These are phyloP conservation scores for Drosophila nr. fundita DNA, from an alignment of 2,888 invertebrate species.

Conservation along the genomic window DNA sequence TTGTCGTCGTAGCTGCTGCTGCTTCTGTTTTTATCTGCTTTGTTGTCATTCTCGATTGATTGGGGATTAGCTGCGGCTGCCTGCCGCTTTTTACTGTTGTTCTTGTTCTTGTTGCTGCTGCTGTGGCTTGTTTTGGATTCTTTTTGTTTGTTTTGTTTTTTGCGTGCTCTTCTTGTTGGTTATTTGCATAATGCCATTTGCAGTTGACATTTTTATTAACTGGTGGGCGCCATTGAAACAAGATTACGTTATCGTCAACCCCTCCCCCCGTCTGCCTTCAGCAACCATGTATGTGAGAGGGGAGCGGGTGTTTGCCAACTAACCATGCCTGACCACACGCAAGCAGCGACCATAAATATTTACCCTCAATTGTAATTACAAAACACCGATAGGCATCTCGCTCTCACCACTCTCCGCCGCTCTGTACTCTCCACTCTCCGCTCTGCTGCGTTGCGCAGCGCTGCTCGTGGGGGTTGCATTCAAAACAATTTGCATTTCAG, in stretches of 20 bases:
- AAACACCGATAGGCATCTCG: conserved; percentile 80
- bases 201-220: conserved; percentile 75
- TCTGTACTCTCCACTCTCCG: conserved; percentile 5
- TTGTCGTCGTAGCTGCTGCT: conserved; percentile 42
- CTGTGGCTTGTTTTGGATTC: conserved; percentile 12
- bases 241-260: conserved; percentile 34
- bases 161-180: conserved; percentile 34
- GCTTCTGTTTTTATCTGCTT: conserved; percentile 27
- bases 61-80: conserved; percentile 59
- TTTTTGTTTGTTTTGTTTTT: conserved; percentile 21
- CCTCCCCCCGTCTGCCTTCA: conserved; percentile 2
- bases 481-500: conserved; percentile 74
- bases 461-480: conserved; percentile 60
- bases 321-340: conserved; percentile 74
- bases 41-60: conserved; percentile 72
- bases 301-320: conserved; percentile 28
- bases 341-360: conserved; percentile 73
- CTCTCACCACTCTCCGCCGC: conserved; percentile 45
- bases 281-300: background rate
- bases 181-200: conserved; percentile 72
- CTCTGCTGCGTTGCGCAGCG: conserved; percentile 11
- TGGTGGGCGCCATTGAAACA: conserved; percentile 54
- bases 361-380: conserved; percentile 79
- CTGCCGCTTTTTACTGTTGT: conserved; percentile 23
- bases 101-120: conserved; percentile 16